Base-by-base conservation (phyloP, 2,797 vertebrate species). In the Thalassophryne amazonica region DNA sequence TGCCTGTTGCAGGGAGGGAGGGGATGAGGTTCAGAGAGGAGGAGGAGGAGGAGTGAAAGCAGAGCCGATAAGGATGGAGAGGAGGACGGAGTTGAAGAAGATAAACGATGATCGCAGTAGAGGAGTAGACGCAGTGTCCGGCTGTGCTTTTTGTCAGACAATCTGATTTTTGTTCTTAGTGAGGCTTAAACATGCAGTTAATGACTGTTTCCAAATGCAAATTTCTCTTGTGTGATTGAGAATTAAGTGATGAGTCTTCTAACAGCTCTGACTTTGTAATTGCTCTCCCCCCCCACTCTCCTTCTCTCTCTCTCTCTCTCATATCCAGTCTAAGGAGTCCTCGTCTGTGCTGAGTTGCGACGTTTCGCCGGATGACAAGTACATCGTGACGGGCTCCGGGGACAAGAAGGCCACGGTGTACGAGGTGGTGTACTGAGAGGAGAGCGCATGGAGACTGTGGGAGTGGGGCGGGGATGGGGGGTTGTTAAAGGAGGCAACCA, bases 341-440 rank as follows among this genome's bases (percentile, higher is more conserved):
- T 93, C 92, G 0, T 88, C 89, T 0, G 88, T 91, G 72, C 81
- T 91, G 66, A 90, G 87, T 79, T 95, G 93, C 0, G 93, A 95
- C 60, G 92, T 94, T 58, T 94, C 93, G 0, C 50, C 87, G 8
- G 93, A 94, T 0, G 92, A 94, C 76, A 93, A 93, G 64, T 93
- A 93, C 85, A 94, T 95, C 0, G 93, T 94, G 61, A 94, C 93
- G 0, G 93, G 93, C 68, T 95, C 93, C 0, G 93, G 93, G 0
- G 93, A 94, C 87, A 95, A 94, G 89, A 94, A 95, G 69, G 93
- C 93, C 55, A 94, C 93, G 0, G 92, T 95, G 68, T 94, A 95
- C 0, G 93, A 94, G 82, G 92, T 95, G 81, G 90, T 94, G 9
- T 94, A 94, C 76, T 94, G 81, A 93, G 60, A 42, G 14, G 61